phyloP scores from a whole-genome alignment of 2,113 vertebrate species.

The Cervus canadensis region DNA sequence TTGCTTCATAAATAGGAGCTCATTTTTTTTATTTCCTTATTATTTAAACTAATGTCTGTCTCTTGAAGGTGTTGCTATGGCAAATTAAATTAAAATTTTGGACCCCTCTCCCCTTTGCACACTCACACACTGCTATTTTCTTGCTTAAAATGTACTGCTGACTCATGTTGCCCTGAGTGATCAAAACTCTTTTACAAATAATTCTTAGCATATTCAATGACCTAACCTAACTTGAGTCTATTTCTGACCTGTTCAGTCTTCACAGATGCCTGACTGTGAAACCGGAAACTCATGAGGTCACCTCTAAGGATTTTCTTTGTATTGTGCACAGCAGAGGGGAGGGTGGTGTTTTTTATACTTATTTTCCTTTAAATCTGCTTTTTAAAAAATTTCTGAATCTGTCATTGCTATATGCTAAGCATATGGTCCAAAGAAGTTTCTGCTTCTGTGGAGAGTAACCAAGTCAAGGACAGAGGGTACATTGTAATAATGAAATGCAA shows the following conservation, averaged over 20 bases:
- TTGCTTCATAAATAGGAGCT: not conserved
- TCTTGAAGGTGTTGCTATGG: not conserved
- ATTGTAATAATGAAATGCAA: constrained; percentile 49
- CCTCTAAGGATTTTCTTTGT: constrained; percentile 7
- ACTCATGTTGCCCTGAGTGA: not conserved
- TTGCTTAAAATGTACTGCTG: not conserved
- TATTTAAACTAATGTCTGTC: not conserved
- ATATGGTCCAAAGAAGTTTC: not conserved
- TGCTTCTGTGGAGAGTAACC: not conserved
- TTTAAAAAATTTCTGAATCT: not conserved
- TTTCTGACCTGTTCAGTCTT: not conserved
- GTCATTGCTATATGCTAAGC: not conserved
- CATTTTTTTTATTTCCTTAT: not conserved
- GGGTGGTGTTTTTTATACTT: not conserved
- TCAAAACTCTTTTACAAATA: not conserved
- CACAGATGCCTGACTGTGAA: not conserved
- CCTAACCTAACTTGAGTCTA: not conserved
- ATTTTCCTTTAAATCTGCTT: not conserved
- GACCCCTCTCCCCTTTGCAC: not conserved
- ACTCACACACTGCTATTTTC: not conserved
- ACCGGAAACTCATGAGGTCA: not conserved
- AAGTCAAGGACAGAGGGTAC: constrained; percentile 36
- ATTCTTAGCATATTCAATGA: not conserved
- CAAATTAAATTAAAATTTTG: constrained; percentile 7
- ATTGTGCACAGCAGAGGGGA: not conserved